Conservation (phyloP, 2,797 vertebrate species). For the Percopsis omiscomaycus region DNA sequence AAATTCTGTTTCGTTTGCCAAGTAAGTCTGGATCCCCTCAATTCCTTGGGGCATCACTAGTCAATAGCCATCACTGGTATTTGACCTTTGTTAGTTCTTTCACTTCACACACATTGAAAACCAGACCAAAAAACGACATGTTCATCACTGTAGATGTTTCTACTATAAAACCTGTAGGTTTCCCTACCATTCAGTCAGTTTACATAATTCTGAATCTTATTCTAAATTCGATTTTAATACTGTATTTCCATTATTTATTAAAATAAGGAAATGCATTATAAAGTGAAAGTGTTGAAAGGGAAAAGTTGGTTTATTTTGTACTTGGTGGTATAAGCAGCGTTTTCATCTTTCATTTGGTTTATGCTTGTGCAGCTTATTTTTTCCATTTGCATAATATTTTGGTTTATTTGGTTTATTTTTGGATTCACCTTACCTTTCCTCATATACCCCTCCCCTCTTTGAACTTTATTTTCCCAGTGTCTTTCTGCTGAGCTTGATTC, state of each 20-base stretch:
- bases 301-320: slow-evolving; percentile 6
- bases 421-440: slow-evolving; percentile 79
- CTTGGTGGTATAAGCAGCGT: slow-evolving; percentile 40
- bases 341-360: slow-evolving; percentile 46
- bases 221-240: neutral
- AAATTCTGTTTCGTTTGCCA: no score
- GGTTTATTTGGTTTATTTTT: slow-evolving; percentile 81
- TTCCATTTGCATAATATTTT: slow-evolving; percentile 63
- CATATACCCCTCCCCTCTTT: slow-evolving; percentile 64
- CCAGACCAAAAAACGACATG: no score
- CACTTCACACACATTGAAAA: neutral
- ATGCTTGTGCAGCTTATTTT: slow-evolving; percentile 69
- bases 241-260: neutral
- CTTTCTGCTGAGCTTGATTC: slow-evolving; percentile 92
- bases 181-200: neutral
- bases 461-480: slow-evolving; percentile 84
- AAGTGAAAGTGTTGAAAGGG: slow-evolving; percentile 58
- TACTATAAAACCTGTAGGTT: neutral
- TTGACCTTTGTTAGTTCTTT: neutral
- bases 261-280: neutral
- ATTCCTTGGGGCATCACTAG: neutral
- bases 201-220: no score
- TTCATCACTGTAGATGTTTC: no score
- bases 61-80: neutral
- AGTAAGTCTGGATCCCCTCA: no score